Conservation (phyloP, 2,113 vertebrate genomes). For the Anser brachyrhynchus region DNA sequence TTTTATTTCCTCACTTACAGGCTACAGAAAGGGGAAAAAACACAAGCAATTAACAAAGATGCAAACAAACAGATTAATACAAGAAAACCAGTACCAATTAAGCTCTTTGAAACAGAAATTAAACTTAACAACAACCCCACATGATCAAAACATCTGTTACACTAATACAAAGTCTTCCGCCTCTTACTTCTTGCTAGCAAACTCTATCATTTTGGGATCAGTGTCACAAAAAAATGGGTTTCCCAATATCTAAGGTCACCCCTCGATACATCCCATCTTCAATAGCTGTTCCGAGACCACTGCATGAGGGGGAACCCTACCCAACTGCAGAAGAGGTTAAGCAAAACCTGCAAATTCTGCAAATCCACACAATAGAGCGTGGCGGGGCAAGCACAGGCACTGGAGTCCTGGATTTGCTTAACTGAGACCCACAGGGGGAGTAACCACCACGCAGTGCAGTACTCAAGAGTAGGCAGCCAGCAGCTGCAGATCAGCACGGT, state of each 20-base stretch:
- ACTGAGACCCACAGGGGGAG: neutral
- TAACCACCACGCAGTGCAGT: neutral
- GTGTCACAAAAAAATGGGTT: neutral
- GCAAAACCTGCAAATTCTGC: neutral
- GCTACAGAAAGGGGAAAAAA: conserved; percentile 8
- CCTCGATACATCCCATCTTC: neutral
- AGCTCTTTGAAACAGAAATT: neutral
- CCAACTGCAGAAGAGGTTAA: neutral
- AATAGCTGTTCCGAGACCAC: neutral
- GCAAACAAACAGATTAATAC: neutral
- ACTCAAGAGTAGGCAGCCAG: rapidly evolving
- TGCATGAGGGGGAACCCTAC: neutral
- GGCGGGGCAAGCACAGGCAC: neutral
- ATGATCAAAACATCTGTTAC: neutral
- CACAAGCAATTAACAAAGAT: neutral
- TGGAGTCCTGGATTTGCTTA: neutral
- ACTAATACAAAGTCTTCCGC: neutral
- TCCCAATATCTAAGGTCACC: neutral
- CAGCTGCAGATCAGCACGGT: neutral
- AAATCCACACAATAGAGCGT: neutral
- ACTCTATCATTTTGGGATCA: neutral
- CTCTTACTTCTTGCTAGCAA: neutral
- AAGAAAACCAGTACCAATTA: neutral
- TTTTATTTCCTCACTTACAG: neutral
- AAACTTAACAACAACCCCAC: neutral